phyloP scores from a whole-genome alignment of 2,888 invertebrate species.

The Caenorhabditis sp. region DNA sequence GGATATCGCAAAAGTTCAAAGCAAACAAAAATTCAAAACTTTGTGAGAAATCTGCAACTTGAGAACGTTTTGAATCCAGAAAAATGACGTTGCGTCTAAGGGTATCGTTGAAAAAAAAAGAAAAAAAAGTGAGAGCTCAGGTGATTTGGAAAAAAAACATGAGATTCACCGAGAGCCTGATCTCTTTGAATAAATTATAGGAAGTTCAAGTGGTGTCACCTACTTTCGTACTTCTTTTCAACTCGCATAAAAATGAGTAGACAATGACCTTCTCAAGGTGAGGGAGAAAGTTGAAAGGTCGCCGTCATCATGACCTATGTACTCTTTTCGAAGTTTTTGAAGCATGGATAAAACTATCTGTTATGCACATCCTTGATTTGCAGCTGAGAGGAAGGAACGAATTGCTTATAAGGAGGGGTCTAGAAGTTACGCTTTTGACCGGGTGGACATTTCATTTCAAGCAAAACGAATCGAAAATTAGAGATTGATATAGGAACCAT shows the following conservation, averaged over 20 bases:
- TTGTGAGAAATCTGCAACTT: slow-evolving; percentile 47
- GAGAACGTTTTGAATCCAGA: slow-evolving; percentile 5
- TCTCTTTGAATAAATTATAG: slow-evolving; percentile 36
- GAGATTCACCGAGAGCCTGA: slow-evolving; percentile 15
- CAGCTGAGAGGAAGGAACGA: slow-evolving; percentile 23
- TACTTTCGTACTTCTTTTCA: slow-evolving; percentile 19
- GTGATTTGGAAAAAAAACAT: slow-evolving; percentile 15
- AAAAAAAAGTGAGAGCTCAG: background rate
- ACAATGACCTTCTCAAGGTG: slow-evolving; percentile 23
- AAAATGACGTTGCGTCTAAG: slow-evolving; percentile 19
- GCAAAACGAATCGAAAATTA: slow-evolving; percentile 27
- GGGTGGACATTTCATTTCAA: background rate
- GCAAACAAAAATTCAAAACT: slow-evolving; percentile 43
- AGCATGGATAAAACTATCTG: slow-evolving; percentile 37
- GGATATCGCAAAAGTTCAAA: slow-evolving; percentile 4
- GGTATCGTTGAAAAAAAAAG: background rate
- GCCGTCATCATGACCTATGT: slow-evolving; percentile 41
- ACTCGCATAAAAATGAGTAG: slow-evolving; percentile 1
- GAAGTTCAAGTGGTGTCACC: slow-evolving; percentile 30
- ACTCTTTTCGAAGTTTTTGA: slow-evolving; percentile 45
- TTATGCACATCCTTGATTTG: slow-evolving; percentile 51
- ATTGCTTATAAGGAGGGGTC: slow-evolving; percentile 20
- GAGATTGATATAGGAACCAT: slow-evolving; percentile 38
- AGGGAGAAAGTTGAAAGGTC: slow-evolving; percentile 34
- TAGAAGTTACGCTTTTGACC: slow-evolving; percentile 26